Percentiles rank a stretch among this genome's conserved stretches.
These are phyloP conservation scores for Delia radicum DNA, from an alignment of 1,140 invertebrate species.

Conservation along the genomic window DNA sequence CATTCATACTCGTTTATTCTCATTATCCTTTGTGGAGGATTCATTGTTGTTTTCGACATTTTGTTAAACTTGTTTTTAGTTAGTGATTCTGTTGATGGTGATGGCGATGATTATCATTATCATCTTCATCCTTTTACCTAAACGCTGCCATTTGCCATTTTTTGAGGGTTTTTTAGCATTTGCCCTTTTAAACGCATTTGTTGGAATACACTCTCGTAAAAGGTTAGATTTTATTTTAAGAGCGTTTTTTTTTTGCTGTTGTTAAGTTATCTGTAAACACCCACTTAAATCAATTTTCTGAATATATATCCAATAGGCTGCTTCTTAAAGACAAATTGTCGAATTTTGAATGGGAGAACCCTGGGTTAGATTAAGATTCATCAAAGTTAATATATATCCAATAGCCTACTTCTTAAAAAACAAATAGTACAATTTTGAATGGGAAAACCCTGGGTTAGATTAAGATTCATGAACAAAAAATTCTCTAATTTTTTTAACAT, in stretches of 20 bases:
- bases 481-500: no score
- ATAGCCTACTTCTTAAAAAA: no score
- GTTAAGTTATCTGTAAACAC: slow-evolving; percentile 42
- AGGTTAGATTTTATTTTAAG: slow-evolving; percentile 35
- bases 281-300: slow-evolving; percentile 55
- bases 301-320: no score
- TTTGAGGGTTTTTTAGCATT: slow-evolving; percentile 48
- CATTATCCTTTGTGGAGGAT: background rate
- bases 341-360: no score
- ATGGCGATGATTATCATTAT: slow-evolving; percentile 40
- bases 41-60: slow-evolving; percentile 2
- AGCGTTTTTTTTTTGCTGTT: slow-evolving; percentile 45
- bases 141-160: slow-evolving; percentile 56
- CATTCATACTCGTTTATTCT: background rate
- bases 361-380: no score
- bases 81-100: slow-evolving; percentile 20
- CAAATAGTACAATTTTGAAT: no score
- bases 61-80: background rate
- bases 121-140: slow-evolving; percentile 30
- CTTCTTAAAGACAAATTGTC: no score
- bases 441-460: no score
- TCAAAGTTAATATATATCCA: no score
- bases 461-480: no score
- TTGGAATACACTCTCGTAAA: background rate
- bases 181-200: slow-evolving; percentile 37